Evolutionary conservation across 2,797 vertebrate species (phyloP), one percentile per base, ranked within the genome.

Genomic region (Macropus fuliginosus): DNA sequence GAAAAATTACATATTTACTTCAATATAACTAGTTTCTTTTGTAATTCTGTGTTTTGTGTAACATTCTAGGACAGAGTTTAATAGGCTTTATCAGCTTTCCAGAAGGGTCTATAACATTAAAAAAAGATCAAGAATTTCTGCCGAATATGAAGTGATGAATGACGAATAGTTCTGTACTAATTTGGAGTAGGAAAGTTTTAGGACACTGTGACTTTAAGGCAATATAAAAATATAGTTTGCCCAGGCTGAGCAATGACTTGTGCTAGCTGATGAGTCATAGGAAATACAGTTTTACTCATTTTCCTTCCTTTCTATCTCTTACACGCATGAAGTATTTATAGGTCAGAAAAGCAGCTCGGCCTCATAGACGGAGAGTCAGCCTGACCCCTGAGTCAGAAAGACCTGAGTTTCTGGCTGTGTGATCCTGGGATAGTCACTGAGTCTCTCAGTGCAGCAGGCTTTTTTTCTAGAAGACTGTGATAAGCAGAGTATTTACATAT

Each of bases 291-390:
- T 31, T 31, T 27, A 52, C 18, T 34, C 18, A 14, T 50, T 18
- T 2, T 54, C 1, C 31, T 46, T 56, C 40, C 14, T 57, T 0
- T 1, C 11, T 57, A 14, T 10, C 6, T 54, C 4, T 5, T 9
- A 4, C 40, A 11, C 6, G 52, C 21, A 2, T 46, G 12, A 8
- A 52, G 5, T 11, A 12, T n/a, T 56, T 3, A 40, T 12, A 87
- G 74, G 74, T 21, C 40, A 87, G 40, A 87, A 87, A 87, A 50
- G 40, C 3, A 87, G 24, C 21, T 87, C 27, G 40, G 74, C 74
- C 21, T 74, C 24, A 8, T 81, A 21, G 66, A 46, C 24, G 40
- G 18, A 74, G 66, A 8, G 14, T 40, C 66, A 74, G n/a, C 62
- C 56, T 56, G 56, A 28, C 27, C 14, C n/a, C 62, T 0, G 8